These are phyloP conservation scores for Menidia menidia DNA, from an alignment of 2,797 vertebrate genomes.

Conservation along the genomic window DNA sequence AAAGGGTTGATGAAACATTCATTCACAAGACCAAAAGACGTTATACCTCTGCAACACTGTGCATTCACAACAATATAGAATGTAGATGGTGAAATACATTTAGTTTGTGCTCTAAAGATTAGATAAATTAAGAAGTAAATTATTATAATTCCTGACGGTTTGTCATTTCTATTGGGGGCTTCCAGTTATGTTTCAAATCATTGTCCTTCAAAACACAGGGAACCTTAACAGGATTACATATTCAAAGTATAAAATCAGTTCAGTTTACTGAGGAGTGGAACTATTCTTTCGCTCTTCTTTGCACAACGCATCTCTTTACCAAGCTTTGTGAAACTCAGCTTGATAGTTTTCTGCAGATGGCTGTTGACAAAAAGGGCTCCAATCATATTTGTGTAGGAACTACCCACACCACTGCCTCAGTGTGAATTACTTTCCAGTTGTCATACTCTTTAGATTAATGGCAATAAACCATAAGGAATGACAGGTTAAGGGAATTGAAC, in stretches of 20 bases:
- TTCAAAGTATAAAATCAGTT: too few relatives aligned
- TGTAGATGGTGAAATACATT: neutral
- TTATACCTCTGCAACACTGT: neutral
- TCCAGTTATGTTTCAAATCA: neutral
- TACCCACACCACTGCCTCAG: constrained; percentile 22
- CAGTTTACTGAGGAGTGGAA: too few relatives aligned
- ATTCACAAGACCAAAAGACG: neutral
- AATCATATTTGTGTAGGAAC: neutral
- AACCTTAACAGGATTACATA: too few relatives aligned
- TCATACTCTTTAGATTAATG: constrained; percentile 36
- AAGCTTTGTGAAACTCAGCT: neutral
- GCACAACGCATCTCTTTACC: neutral
- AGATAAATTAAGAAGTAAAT: neutral
- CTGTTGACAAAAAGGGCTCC: neutral
- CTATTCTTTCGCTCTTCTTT: neutral
- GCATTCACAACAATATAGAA: neutral
- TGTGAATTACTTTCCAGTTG: constrained; percentile 25
- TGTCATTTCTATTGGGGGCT: constrained; percentile 9
- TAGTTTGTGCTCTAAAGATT: neutral
- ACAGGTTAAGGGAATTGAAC: constrained; percentile 45
- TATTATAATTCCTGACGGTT: neutral
- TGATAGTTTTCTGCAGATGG: neutral
- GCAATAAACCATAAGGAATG: constrained; percentile 35
- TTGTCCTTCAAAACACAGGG: too few relatives aligned
- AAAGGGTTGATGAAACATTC: neutral